Percentiles rank a stretch among this genome's conserved stretches.
These are phyloP conservation scores for Apteryx owenii DNA, from an alignment of 2,113 vertebrate genomes.

Conservation along the genomic window DNA sequence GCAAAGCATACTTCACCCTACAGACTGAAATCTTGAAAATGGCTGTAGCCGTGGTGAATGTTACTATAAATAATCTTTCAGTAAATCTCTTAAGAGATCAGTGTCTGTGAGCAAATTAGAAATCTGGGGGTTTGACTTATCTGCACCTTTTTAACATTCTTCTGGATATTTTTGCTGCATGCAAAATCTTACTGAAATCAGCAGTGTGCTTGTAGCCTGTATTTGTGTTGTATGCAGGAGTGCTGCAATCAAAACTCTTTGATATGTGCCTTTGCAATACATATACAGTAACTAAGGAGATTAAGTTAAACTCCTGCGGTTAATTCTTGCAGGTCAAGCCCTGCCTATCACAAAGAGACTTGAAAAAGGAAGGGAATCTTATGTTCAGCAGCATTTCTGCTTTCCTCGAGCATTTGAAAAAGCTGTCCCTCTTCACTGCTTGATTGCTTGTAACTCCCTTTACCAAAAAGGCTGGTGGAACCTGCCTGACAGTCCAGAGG, in stretches of 20 bases:
- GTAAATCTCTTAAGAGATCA: not conserved
- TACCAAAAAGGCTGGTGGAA: not conserved
- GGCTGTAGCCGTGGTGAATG: not conserved
- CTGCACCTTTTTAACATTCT: not conserved
- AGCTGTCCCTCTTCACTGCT: not conserved
- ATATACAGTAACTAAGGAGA: not conserved
- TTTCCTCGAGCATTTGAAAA: not conserved
- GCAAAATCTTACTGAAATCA: not conserved
- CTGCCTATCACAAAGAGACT: not conserved
- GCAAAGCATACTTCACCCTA: not conserved
- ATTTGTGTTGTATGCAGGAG: not conserved
- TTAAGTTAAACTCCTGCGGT: not conserved
- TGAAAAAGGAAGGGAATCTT: not conserved
- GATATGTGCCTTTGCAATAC: not conserved
- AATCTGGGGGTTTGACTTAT: not conserved
- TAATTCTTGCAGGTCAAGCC: constrained; percentile 6
- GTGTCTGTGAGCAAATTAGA: not conserved
- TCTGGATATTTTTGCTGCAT: not conserved
- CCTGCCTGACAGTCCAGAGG: not conserved
- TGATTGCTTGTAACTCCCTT: not conserved
- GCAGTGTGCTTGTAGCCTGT: not conserved
- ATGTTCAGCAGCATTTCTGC: not conserved
- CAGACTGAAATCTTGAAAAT: not conserved
- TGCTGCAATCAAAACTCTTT: not conserved
- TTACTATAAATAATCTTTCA: not conserved